Percentiles rank a stretch among this genome's conserved stretches.
phyloP scores from a whole-genome alignment of 1,140 invertebrate species.

The Venturia canescens region DNA sequence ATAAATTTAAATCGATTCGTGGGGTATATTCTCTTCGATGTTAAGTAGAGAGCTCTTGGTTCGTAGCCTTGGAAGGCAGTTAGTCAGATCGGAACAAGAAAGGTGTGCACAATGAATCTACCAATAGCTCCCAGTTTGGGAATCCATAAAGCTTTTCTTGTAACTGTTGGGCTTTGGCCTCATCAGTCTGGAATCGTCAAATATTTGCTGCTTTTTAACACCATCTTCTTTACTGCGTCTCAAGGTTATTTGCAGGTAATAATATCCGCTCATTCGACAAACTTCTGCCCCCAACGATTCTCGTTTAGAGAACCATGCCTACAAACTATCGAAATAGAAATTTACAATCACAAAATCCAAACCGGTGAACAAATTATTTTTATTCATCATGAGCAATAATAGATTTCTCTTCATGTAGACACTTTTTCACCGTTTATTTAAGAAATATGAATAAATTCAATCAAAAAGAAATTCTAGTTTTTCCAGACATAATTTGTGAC shows the following conservation, averaged over 20 bases:
- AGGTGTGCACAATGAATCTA: conserved; percentile 40
- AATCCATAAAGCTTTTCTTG: conserved; percentile 56
- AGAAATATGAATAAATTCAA: no score
- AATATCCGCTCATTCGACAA: background rate
- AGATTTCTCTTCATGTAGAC: no score
- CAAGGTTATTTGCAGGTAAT: conserved; percentile 62
- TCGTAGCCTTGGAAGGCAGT: background rate
- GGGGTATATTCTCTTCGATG: background rate
- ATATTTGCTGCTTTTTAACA: conserved; percentile 45
- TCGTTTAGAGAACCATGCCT: no score
- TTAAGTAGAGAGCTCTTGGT: background rate
- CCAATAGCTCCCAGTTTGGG: conserved; percentile 48
- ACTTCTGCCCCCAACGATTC: background rate
- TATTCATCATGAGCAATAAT: no score
- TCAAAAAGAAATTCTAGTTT: no score
- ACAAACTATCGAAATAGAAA: background rate
- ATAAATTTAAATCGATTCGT: conserved; percentile 47
- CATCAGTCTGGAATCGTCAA: conserved; percentile 53
- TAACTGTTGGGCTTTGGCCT: conserved; percentile 59
- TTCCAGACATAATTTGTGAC: no score
- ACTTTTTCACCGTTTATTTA: no score
- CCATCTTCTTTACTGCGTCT: conserved; percentile 46
- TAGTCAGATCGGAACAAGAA: conserved; percentile 15
- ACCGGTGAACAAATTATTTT: no score
- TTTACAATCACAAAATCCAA: no score